Evolutionary conservation across 2,888 invertebrate species (phyloP), one percentile per base, ranked within the genome.

Genomic region (Sminthurinus aureus): DNA sequence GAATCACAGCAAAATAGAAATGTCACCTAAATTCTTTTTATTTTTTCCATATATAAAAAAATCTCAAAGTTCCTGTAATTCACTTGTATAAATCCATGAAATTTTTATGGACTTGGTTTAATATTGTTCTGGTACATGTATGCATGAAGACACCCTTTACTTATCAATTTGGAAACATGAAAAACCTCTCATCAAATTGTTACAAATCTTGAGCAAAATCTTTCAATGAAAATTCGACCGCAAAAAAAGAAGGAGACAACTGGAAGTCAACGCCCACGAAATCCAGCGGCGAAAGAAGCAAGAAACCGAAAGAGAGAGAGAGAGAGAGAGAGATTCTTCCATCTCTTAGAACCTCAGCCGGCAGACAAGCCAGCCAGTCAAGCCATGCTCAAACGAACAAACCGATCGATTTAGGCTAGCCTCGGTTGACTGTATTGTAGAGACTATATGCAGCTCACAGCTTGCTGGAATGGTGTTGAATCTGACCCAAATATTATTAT

Each of bases 221-320:
- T 13, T 52, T 58, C 15, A 18, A 6, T 18, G 58, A 15, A 18
- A 58, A 58, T 58, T 13, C 13, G 58, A 58, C 58, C 58, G 9
- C 58, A 58, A 58, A 58, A 58, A 58, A 18, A 38, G 38, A 58
- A 18, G 58, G 9, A 58, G 58, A 58, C 58, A 58, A 58, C 58
- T 58, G 58, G 58, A 58, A 58, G 58, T 58, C 58, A 58, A 58
- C 58, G 58, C 58, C 58, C 58, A 58, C 58, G 58, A 58, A 58
- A 58, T 58, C 58, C 58, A 58, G 58, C 58, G 58, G 58, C 18
- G 58, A 58, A 58, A 18, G 18, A 58, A 58, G 58, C 2, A 58
- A 38, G 38, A 38, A 38, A n/a, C n/a, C n/a, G 38, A 38, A 38
- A 38, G 38, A 38, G 6, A 38, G 38, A 38, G 38, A 38, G 38